Base-by-base conservation (phyloP, 2,888 invertebrate species). In the Morinoia aosen region DNA sequence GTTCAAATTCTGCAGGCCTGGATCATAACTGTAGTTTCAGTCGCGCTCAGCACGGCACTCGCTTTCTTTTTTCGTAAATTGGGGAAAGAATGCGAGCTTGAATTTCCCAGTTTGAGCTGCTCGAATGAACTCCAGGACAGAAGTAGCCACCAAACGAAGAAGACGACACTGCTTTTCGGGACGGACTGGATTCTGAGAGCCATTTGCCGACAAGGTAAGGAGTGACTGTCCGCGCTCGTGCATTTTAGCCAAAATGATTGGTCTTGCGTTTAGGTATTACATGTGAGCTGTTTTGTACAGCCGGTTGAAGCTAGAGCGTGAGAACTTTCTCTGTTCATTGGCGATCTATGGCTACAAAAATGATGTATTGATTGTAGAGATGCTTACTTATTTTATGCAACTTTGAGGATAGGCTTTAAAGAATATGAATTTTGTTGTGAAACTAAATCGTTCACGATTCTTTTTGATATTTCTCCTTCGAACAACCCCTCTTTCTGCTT, bases 181-280 rank as follows among this genome's bases (percentile, higher is more conserved):
- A 40, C 90, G 40, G 90, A 90, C 25, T 90, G 90, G 90, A 90
- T 90, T 90, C 39, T 90, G 40, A 40, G 90, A 39, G 25, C 90
- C 48, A 39, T 90, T 48, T 90, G 90, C 90, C 11, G 90, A 90
- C 90, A 90, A 90, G 90, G 90, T 76, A 33, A 76, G 76, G 76
- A 25, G 7, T 4, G 48, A 48, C 48, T 48, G 48, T 5, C 48
- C 2, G 48, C 48, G 48, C 48, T 48, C 48, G 48, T 48, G 48
- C 48, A 48, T 48, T 2, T 48, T 5, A 48, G 48, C 48, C 48
- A 48, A 48, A 48, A 48, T 48, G 48, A 48, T 5, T 48, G 48
- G 48, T 48, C 48, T 48, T 48, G 48, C 5, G 48, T 48, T 48
- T 48, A 5, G 48, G 48, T 2, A 48, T 48, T 5, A 48, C 48